Percentiles rank a stretch among this genome's conserved stretches.
These are phyloP conservation scores for Geothlypis trichas DNA, from an alignment of 2,113 vertebrate species.

Conservation along the genomic window DNA sequence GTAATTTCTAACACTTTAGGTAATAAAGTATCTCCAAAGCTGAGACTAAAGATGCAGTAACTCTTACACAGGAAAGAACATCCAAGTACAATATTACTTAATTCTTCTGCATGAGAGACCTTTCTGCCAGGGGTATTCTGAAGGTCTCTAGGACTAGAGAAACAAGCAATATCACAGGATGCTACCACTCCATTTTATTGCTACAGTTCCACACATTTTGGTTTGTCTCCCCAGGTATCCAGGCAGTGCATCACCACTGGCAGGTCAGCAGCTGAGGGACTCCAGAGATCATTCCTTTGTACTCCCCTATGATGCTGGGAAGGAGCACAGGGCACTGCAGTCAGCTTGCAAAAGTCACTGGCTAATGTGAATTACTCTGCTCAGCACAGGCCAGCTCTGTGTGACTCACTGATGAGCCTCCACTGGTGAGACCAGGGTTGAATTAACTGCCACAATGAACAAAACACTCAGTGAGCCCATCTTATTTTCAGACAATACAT, in stretches of 20 bases:
- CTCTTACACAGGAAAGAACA: not conserved
- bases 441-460: not conserved
- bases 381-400: not conserved
- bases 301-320: not conserved
- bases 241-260: not conserved
- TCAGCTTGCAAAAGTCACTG: not conserved
- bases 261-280: not conserved
- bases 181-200: not conserved
- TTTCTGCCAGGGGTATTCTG: not conserved
- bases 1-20: not conserved
- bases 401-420: not conserved
- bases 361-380: not conserved
- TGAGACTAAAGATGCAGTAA: not conserved
- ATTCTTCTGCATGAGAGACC: not conserved
- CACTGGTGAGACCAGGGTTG: not conserved
- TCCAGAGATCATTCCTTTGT: not conserved
- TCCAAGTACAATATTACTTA: not conserved
- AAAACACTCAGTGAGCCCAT: not conserved
- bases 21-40: not conserved
- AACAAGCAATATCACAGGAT: not conserved
- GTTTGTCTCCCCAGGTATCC: not conserved
- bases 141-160: not conserved
- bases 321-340: not conserved
- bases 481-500: not conserved
- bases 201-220: rapidly evolving